Evolutionary conservation across 2,888 invertebrate species (phyloP).

Genomic region (Epiblema foenella): DNA sequence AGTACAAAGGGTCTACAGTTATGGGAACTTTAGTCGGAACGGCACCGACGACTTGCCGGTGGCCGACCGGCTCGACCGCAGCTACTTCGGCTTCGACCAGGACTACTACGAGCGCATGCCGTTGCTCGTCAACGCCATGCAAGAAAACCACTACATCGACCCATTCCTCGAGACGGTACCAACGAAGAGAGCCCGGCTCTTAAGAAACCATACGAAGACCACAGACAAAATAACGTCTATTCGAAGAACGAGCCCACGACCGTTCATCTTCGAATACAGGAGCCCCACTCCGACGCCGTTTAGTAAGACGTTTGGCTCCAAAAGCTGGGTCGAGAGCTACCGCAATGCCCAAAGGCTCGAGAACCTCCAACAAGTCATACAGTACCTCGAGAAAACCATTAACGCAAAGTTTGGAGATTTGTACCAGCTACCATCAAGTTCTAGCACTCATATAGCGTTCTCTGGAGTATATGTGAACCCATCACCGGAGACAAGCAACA

Average conservation of each 20-base stretch:
- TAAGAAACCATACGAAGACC: conserved; percentile 50
- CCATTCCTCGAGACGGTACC: conserved; percentile 59
- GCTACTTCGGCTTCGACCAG: conserved; percentile 76
- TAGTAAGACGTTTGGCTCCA: conserved; percentile 69
- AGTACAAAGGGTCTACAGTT: conserved; percentile 67
- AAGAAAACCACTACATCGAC: conserved; percentile 73
- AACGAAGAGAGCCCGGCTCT: conserved; percentile 49
- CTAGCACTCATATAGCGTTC: conserved; percentile 69
- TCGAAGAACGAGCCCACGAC: conserved; percentile 78
- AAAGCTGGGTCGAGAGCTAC: conserved; percentile 75
- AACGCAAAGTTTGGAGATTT: conserved; percentile 78
- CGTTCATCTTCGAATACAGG: conserved; percentile 78
- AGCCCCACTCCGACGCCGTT: conserved; percentile 74
- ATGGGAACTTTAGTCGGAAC: conserved; percentile 53
- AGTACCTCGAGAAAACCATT: conserved; percentile 76
- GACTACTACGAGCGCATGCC: conserved; percentile 81
- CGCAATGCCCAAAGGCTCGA: conserved; percentile 75
- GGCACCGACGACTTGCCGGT: conserved; percentile 63
- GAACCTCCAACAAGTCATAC: conserved; percentile 76
- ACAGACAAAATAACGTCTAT: conserved; percentile 55
- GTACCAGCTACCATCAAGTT: conserved; percentile 59
- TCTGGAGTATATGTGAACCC: conserved; percentile 75
- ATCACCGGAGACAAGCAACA: conserved; percentile 53
- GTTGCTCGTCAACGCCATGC: conserved; percentile 76
- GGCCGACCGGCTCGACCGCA: conserved; percentile 75